Conservation (phyloP, 2,113 vertebrate genomes). For the Accipiter cooperii region DNA sequence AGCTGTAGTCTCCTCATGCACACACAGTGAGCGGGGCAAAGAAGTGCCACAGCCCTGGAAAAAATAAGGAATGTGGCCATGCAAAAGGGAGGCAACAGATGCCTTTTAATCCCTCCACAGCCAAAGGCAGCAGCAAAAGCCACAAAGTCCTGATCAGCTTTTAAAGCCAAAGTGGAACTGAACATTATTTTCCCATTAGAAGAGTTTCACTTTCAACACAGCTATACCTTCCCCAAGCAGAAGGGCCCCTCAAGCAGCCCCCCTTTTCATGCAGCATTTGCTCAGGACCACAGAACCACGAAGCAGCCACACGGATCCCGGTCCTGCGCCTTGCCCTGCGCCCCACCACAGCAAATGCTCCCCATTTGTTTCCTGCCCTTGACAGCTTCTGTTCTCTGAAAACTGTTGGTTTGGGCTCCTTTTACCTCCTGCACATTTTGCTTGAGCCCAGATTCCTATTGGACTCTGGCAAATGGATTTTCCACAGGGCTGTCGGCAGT, state of each 20-base stretch:
- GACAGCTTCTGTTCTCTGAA: not conserved
- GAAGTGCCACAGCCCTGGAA: not conserved
- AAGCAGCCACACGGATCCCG: accelerated
- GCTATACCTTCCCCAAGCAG: accelerated
- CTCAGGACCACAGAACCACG: accelerated
- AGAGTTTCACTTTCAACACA: not conserved
- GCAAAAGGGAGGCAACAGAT: not conserved
- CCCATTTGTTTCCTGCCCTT: not conserved
- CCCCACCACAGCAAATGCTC: not conserved
- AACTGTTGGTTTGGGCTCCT: not conserved
- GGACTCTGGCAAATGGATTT: not conserved
- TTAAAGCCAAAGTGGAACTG: not conserved
- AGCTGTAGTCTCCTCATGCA: not conserved
- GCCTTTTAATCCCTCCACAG: not conserved
- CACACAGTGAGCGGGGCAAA: accelerated
- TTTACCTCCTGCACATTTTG: not conserved
- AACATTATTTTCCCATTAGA: not conserved
- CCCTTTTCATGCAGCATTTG: accelerated
- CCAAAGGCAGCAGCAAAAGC: accelerated
- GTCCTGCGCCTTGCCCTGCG: accelerated
- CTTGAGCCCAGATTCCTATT: not conserved
- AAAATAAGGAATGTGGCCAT: not conserved
- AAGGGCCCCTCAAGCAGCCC: not conserved
- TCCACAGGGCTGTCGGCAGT: not conserved
- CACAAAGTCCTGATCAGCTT: not conserved